A percentile compares a stretch with the other conserved stretches of the same genome.
Evolutionary conservation across 2,797 vertebrate genomes (phyloP).

Genomic region (Notoglanidium macrostoma): DNA sequence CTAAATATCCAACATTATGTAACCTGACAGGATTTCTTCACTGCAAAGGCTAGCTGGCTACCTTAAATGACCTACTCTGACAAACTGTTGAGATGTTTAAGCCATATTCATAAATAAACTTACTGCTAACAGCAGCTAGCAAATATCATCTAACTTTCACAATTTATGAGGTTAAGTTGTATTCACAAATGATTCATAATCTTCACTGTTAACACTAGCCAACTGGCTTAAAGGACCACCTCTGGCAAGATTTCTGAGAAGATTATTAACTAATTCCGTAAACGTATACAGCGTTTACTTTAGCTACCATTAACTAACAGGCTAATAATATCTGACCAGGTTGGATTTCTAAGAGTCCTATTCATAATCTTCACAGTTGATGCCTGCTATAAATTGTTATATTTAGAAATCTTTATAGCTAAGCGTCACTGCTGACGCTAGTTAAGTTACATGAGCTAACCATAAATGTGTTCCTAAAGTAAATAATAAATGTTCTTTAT

Average conservation of each 20-base stretch:
- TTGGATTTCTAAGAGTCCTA: background rate
- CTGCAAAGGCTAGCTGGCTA: background rate
- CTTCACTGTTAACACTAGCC: background rate
- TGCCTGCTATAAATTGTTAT: background rate
- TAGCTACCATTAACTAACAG: background rate
- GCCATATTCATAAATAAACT: background rate
- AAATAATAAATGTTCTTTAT: background rate
- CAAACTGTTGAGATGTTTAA: background rate
- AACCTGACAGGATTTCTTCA: background rate
- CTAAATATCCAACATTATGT: background rate
- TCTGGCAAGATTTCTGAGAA: background rate
- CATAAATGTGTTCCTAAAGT: background rate
- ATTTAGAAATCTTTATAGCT: background rate
- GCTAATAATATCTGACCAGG: background rate
- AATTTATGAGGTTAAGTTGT: background rate
- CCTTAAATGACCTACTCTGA: background rate
- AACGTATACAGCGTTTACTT: background rate
- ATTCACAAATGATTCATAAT: background rate
- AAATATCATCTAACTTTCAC: background rate
- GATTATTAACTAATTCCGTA: background rate
- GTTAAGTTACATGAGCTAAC: background rate
- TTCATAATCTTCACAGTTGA: background rate
- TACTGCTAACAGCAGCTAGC: background rate
- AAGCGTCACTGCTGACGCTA: background rate
- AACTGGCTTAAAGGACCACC: background rate